These are phyloP conservation scores for Dipodomys spectabilis DNA, from an alignment of 2,113 vertebrate genomes.

Conservation along the genomic window DNA sequence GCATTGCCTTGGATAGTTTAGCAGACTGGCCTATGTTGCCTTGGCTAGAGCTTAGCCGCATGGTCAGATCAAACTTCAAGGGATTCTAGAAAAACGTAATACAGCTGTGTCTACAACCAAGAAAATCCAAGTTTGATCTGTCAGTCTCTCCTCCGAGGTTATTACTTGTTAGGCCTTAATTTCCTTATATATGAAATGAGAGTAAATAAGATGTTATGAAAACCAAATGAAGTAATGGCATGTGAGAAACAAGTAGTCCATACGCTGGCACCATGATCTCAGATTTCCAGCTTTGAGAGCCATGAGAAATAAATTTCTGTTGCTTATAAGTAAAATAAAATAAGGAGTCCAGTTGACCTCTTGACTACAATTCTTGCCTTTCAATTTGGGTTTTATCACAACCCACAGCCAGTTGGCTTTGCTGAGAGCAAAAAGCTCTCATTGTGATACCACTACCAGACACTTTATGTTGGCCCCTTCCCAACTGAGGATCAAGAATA, in stretches of 20 bases:
- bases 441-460: background rate
- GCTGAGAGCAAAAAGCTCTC: background rate
- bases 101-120: background rate
- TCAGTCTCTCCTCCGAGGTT: background rate
- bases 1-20: background rate
- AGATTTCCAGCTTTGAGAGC: no score
- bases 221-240: background rate
- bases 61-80: conserved; percentile 12
- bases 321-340: no score
- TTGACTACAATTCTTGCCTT: background rate
- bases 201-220: conserved; percentile 2
- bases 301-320: no score
- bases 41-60: conserved; percentile 37
- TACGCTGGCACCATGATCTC: no score
- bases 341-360: background rate
- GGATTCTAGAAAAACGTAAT: background rate
- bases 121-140: background rate
- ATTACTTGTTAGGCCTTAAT: background rate
- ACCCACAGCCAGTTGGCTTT: background rate
- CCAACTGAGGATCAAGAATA: background rate
- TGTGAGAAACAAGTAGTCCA: background rate
- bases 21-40: background rate
- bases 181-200: conserved; percentile 35
- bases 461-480: background rate
- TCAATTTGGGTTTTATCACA: background rate